phyloP scores from a whole-genome alignment of 2,888 invertebrate species.

The Itoplectis maculator region DNA sequence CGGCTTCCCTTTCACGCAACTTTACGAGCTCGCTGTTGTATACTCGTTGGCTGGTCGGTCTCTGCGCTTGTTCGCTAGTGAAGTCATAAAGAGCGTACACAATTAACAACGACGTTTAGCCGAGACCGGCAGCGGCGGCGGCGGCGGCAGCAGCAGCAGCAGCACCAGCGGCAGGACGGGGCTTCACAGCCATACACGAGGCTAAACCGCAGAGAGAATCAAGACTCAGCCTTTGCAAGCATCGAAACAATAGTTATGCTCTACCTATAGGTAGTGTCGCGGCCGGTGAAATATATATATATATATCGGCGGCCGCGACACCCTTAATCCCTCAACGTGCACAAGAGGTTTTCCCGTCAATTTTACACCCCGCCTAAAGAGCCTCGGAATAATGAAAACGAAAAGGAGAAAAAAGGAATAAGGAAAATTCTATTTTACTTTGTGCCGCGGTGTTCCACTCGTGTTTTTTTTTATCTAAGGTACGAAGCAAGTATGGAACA shows the following conservation, averaged over 20 bases:
- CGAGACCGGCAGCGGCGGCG: conserved; percentile 21
- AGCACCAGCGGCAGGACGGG: not conserved
- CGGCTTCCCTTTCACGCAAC: conserved; percentile 65
- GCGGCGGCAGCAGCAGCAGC: conserved; percentile 8
- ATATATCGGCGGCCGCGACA: too few species aligned
- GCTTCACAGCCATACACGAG: conserved; percentile 3
- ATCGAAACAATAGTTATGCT: conserved; percentile 29
- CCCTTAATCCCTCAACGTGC: conserved; percentile 43
- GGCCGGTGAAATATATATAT: too few species aligned
- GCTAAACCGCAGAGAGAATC: conserved; percentile 10
- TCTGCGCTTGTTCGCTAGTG: conserved; percentile 49
- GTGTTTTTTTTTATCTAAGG: too few species aligned
- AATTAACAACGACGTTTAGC: conserved; percentile 70
- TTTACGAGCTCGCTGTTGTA: conserved; percentile 64
- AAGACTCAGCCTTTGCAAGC: conserved; percentile 8
- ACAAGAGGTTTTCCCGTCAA: conserved; percentile 42
- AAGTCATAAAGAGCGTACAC: conserved; percentile 68
- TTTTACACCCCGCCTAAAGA: conserved; percentile 44
- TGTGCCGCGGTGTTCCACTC: not conserved
- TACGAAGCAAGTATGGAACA: too few species aligned
- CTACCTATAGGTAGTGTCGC: conserved; percentile 1
- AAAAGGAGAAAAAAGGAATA: conserved; percentile 6
- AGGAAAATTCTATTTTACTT: not conserved
- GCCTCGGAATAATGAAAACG: not conserved
- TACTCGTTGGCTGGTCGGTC: conserved; percentile 35